Percentiles rank a stretch among this genome's conserved stretches.
phyloP scores from a whole-genome alignment of 2,113 vertebrate genomes.

The Phocoena phocoena region DNA sequence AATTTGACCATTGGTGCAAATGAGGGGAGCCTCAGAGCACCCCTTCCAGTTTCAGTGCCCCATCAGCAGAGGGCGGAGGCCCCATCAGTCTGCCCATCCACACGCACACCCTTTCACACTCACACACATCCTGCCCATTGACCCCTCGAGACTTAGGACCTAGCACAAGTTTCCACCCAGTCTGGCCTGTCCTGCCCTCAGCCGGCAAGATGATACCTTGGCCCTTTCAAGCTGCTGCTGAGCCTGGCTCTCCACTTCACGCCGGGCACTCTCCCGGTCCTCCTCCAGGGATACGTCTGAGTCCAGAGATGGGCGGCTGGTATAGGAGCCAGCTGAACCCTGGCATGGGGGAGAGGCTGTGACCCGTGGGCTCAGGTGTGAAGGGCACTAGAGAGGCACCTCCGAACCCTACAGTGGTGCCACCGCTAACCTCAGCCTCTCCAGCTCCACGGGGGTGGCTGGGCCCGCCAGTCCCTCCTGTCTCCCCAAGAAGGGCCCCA shows the following conservation, averaged over 20 bases:
- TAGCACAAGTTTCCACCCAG: not conserved
- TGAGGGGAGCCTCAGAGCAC: not conserved
- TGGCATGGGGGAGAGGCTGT: slow-evolving; percentile 68
- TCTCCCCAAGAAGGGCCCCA: not conserved
- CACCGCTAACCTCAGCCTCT: not conserved
- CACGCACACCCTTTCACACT: not conserved
- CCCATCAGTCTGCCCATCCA: not conserved
- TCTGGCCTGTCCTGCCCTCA: not conserved
- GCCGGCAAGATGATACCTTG: slow-evolving; percentile 85
- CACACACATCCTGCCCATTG: not conserved
- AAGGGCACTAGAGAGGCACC: not conserved
- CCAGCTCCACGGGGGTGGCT: not conserved
- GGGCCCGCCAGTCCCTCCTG: not conserved
- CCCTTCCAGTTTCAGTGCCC: not conserved
- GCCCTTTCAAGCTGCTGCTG: slow-evolving; percentile 97
- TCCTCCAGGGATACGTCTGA: slow-evolving; percentile 98
- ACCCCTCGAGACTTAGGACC: not conserved
- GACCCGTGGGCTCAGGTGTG: not conserved
- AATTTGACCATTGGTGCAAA: not conserved
- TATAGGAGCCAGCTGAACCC: slow-evolving; percentile 98
- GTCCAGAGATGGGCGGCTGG: slow-evolving; percentile 96
- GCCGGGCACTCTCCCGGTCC: slow-evolving; percentile 95
- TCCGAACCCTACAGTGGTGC: not conserved
- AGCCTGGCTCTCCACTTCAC: slow-evolving; percentile 96
- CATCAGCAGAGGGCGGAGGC: not conserved